Conservation (phyloP, 2,113 vertebrate species). For the Pachycephala philippinensis region DNA sequence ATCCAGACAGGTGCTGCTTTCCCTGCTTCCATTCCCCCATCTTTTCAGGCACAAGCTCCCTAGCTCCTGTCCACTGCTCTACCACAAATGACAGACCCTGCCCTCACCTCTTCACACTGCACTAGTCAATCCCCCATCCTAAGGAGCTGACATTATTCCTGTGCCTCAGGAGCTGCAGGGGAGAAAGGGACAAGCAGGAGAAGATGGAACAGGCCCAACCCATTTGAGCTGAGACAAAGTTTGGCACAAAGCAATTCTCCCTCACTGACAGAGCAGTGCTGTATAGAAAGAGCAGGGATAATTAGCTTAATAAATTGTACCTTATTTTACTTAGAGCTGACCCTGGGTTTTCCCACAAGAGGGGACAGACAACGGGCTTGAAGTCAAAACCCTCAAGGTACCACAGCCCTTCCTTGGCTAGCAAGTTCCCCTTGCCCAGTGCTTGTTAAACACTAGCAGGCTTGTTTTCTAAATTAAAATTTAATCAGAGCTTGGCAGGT, state of each 20-base stretch:
- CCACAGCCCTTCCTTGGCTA: background rate
- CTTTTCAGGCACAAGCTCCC: background rate
- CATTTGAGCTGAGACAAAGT: background rate
- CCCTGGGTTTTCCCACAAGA: background rate
- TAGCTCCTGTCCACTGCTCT: background rate
- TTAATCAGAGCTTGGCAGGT: background rate
- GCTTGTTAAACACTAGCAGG: background rate
- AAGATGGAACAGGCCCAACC: background rate
- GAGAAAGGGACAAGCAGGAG: background rate
- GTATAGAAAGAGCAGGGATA: background rate
- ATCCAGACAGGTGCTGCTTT: background rate
- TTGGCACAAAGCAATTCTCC: background rate
- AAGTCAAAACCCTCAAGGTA: background rate
- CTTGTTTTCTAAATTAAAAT: background rate
- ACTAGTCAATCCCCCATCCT: too few species aligned
- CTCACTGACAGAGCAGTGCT: background rate
- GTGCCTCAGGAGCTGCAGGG: background rate
- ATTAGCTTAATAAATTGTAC: background rate
- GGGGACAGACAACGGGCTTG: background rate
- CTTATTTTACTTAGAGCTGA: background rate
- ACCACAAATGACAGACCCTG: background rate
- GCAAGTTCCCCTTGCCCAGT: background rate
- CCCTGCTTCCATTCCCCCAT: background rate
- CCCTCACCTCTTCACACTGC: background rate
- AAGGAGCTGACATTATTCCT: background rate